Conservation (phyloP, 2,888 invertebrate genomes). For the Chymomyza amoena region DNA sequence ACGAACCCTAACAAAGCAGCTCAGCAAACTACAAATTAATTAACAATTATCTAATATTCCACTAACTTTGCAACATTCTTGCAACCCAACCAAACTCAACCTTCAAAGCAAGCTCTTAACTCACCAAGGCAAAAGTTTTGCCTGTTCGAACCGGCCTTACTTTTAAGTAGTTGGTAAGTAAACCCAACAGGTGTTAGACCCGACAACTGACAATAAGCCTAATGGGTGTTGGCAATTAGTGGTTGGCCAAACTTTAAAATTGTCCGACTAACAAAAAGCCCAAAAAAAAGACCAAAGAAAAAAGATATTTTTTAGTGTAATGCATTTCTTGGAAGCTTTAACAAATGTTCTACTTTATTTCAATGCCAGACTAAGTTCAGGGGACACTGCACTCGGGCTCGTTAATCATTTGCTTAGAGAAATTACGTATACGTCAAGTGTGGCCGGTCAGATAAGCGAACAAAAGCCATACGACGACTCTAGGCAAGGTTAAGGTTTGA, state of each 20-base stretch:
- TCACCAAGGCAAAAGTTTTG: neutral
- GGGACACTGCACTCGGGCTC: constrained; percentile 34
- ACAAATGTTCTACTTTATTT: neutral
- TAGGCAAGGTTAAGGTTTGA: constrained; percentile 41
- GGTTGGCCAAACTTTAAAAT: neutral
- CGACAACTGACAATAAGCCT: neutral
- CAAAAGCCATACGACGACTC: neutral
- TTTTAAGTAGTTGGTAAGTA: neutral
- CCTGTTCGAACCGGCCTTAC: neutral
- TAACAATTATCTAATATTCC: neutral
- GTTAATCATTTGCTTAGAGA: constrained; percentile 58
- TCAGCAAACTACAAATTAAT: neutral
- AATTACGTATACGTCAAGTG: constrained; percentile 71
- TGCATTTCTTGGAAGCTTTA: neutral
- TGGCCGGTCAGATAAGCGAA: constrained; percentile 60
- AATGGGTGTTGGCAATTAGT: neutral
- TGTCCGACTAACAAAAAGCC: neutral
- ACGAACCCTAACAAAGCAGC: too few species aligned
- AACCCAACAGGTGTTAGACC: neutral
- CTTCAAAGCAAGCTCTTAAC: neutral
- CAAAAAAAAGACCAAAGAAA: neutral
- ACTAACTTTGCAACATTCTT: neutral
- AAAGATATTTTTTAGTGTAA: neutral
- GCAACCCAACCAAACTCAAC: neutral
- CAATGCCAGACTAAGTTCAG: neutral